Evolutionary conservation across 2,113 vertebrate genomes (phyloP).

Genomic region (Leucopternis melanops): DNA sequence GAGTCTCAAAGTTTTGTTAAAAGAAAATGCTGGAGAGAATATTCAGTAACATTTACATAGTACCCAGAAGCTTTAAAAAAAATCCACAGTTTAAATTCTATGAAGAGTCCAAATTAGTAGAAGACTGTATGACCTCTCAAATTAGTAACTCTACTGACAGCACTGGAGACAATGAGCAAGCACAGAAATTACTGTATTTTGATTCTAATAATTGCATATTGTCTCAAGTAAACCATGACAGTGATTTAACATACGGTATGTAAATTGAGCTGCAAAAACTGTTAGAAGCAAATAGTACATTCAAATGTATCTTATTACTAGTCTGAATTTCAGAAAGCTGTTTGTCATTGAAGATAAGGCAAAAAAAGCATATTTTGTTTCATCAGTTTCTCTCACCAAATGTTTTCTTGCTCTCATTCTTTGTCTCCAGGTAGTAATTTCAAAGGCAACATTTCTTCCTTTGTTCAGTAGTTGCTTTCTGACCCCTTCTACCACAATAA

Average conservation of each 20-base stretch:
- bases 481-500: not conserved
- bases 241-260: fast-evolving
- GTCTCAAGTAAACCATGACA: not conserved
- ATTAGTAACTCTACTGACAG: not conserved
- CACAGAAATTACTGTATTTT: not conserved
- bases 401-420: not conserved
- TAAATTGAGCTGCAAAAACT: not conserved
- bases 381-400: not conserved
- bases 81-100: not conserved
- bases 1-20: not conserved
- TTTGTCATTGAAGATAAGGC: not conserved
- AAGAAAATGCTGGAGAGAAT: not conserved
- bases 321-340: not conserved
- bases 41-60: not conserved
- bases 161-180: not conserved
- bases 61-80: not conserved
- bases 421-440: not conserved
- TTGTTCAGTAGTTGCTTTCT: not conserved
- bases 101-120: not conserved
- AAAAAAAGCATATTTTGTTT: not conserved
- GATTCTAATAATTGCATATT: not conserved
- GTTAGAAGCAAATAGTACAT: not conserved
- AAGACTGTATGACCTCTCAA: not conserved
- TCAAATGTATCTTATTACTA: not conserved
- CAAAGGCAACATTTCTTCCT: not conserved